phyloP scores from a whole-genome alignment of 2,797 vertebrate genomes.

The Nyctibius grandis region DNA sequence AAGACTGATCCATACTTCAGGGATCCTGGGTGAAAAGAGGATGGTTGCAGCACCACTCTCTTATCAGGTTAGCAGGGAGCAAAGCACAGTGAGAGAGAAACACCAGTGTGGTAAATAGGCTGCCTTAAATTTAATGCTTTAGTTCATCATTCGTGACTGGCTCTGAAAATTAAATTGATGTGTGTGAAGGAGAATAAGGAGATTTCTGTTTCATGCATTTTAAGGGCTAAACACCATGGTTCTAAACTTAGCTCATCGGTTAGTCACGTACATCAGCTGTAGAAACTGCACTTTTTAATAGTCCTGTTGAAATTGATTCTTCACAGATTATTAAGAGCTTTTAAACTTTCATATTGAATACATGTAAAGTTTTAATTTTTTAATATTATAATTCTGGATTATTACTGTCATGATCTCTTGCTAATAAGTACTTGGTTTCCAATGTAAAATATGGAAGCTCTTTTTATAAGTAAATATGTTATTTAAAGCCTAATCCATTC shows the following conservation, averaged over 20 bases:
- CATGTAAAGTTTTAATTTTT: background rate
- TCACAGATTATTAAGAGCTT: background rate
- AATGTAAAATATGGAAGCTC: background rate
- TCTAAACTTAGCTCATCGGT: background rate
- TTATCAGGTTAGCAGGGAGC: background rate
- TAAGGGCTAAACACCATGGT: background rate
- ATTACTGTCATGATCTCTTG: background rate
- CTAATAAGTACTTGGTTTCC: background rate
- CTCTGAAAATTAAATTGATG: background rate
- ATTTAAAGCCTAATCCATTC: background rate
- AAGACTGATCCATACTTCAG: background rate
- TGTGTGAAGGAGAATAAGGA: background rate
- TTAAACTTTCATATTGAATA: background rate
- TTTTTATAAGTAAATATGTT: background rate
- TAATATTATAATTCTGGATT: background rate
- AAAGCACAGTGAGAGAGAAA: background rate
- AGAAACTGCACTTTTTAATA: background rate
- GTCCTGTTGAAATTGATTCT: background rate
- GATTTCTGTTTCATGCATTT: background rate
- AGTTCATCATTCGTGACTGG: background rate
- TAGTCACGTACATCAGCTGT: background rate
- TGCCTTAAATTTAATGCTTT: background rate
- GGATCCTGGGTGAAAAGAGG: background rate
- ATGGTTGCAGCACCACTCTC: background rate
- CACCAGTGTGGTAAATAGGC: background rate